Evolutionary conservation across 2,888 invertebrate genomes (phyloP).

Genomic region (Ophioninae sp.): DNA sequence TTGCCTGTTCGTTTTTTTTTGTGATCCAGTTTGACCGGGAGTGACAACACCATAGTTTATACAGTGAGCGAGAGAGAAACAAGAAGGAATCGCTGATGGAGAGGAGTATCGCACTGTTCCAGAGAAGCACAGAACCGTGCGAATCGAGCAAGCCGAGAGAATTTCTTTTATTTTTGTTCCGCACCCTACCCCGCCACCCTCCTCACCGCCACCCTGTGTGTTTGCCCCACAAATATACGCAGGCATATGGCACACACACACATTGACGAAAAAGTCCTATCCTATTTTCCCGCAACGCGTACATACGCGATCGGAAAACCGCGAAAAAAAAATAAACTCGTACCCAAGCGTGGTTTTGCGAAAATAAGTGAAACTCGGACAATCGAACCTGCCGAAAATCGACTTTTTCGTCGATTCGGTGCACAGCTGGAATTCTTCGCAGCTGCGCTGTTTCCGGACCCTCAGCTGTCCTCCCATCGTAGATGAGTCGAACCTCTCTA

Average conservation of each 20-base stretch:
- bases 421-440: conserved; percentile 53
- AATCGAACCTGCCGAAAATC: conserved; percentile 66
- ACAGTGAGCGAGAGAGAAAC: conserved; percentile 2
- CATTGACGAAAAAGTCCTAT: not conserved
- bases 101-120: conserved; percentile 50
- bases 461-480: conserved; percentile 29
- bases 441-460: conserved; percentile 38
- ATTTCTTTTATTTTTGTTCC: conserved; percentile 8
- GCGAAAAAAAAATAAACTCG: conserved; percentile 11
- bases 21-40: conserved; percentile 29
- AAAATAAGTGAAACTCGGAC: conserved; percentile 66
- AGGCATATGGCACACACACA: not conserved
- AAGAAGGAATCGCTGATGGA: conserved; percentile 13
- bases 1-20: conserved; percentile 38
- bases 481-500: conserved; percentile 39
- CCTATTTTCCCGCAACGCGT: conserved; percentile 21
- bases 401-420: conserved; percentile 53
- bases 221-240: conserved; percentile 3
- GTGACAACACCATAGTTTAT: conserved; percentile 16
- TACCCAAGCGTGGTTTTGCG: conserved; percentile 50
- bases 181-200: not conserved
- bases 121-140: conserved; percentile 51
- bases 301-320: conserved; percentile 39
- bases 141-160: conserved; percentile 52
- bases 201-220: not conserved